Base-by-base conservation (phyloP, 1,140 invertebrate species). In the Formica selysi region DNA sequence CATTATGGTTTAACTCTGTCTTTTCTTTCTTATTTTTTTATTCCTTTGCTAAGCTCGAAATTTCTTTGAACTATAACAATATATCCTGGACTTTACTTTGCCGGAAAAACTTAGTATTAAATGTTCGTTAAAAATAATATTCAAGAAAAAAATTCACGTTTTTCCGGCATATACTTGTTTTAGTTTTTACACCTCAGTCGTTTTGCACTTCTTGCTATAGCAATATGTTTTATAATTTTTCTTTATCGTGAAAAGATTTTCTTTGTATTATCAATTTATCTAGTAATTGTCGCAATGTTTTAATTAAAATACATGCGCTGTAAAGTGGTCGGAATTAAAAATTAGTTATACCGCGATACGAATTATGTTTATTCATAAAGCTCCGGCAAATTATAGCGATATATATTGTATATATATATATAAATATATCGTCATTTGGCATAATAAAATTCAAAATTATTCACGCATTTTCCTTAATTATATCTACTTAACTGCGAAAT, bases 11-110 rank as follows among this genome's bases (percentile, higher is more conserved):
- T 79, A 79, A 79, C 62, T 79, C 29, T 32, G 19, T 48, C 32
- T 51, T 65, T 41, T 26, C 16, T 38, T 11, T 44, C 10, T 3
- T 41, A 67, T 22, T 22, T 67, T 71, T 71, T 71, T 61, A 61
- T 36, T 59, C 26, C 11, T 22, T 59, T 22, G 10, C 26, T 71
- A 81, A 81, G 62, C 79, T 61, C 26, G 38, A 54, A 71, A 81
- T 81, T 81, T 81, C 79, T 81, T 59, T 71, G 38, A 26, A 26
- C 32, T 59, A n/a, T 73, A 81, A 68, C 54, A 26, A 81, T 71
- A 59, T 81, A 71, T 71, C 22, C 11, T 19, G 19, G 36, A 81
- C 59, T 83, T 81, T 81, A 81, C 26, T 73, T 8, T 44, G 29
- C 68, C 38, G 38, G 26, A 62, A 61, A 61, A 68, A 22, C 13